phyloP scores from a whole-genome alignment of 2,797 vertebrate species.

The Luscinia luscinia region DNA sequence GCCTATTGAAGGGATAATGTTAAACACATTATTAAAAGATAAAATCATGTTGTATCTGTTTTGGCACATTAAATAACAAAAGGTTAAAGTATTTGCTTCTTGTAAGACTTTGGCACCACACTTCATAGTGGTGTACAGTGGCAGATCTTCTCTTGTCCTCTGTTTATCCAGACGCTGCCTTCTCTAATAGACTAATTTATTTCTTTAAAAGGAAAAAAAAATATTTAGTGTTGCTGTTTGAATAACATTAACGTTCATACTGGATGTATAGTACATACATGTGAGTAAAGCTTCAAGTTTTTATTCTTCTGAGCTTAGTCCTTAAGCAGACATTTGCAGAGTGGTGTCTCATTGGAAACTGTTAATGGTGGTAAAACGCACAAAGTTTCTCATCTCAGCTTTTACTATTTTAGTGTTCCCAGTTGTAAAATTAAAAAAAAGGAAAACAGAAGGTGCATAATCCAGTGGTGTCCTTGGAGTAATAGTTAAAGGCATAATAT shows the following conservation, averaged over 20 bases:
- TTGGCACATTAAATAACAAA: neutral
- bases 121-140: neutral
- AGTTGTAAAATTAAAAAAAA: constrained; percentile 69
- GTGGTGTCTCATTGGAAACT: constrained; percentile 49
- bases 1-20: neutral
- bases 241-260: neutral
- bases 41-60: neutral
- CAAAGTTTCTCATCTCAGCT: constrained; percentile 65
- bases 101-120: neutral
- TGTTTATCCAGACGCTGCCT: neutral
- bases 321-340: constrained; percentile 33
- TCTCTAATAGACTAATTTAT: neutral
- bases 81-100: neutral
- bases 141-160: neutral
- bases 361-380: constrained; percentile 45
- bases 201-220: neutral
- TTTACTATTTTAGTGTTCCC: constrained; percentile 71
- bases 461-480: constrained; percentile 60
- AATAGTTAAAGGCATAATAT: constrained; percentile 68
- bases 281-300: neutral
- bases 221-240: neutral
- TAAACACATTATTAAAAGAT: neutral
- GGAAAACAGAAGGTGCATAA: constrained; percentile 70
- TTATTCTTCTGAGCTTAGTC: neutral
- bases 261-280: neutral